These are phyloP conservation scores for Melanostigma gelatinosum DNA, from an alignment of 2,113 vertebrate genomes.

Conservation along the genomic window DNA sequence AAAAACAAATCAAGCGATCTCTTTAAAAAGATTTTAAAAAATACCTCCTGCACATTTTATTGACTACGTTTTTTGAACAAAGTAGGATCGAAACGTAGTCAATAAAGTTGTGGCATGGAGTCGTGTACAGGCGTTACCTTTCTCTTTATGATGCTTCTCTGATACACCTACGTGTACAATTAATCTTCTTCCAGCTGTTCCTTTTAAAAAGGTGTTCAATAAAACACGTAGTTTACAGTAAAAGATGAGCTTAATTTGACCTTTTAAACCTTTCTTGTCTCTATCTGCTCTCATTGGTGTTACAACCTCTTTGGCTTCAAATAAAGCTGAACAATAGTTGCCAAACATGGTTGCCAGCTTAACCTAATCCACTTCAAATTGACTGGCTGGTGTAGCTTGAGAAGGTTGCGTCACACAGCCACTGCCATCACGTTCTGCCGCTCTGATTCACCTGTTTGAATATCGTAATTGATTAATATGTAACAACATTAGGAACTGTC, in stretches of 20 bases:
- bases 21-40: no score
- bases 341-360: constrained; percentile 58
- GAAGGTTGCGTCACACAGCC: not conserved
- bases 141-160: no score
- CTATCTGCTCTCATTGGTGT: not conserved
- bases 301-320: constrained; percentile 39
- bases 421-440: constrained; percentile 6
- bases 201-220: no score
- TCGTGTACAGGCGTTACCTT: no score
- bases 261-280: not conserved
- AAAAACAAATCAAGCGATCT: no score
- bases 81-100: no score
- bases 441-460: not conserved
- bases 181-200: no score
- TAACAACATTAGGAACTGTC: not conserved
- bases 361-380: constrained; percentile 69
- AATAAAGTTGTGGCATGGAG: no score
- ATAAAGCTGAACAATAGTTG: constrained; percentile 62
- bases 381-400: constrained; percentile 43
- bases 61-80: no score
- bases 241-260: not conserved
- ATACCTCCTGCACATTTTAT: no score
- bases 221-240: not conserved
- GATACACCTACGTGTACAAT: no score
- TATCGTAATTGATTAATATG: not conserved